Evolutionary conservation across 2,888 invertebrate genomes (phyloP), one percentile per base, ranked within the genome.

Genomic region (Drosophila meridionalis): DNA sequence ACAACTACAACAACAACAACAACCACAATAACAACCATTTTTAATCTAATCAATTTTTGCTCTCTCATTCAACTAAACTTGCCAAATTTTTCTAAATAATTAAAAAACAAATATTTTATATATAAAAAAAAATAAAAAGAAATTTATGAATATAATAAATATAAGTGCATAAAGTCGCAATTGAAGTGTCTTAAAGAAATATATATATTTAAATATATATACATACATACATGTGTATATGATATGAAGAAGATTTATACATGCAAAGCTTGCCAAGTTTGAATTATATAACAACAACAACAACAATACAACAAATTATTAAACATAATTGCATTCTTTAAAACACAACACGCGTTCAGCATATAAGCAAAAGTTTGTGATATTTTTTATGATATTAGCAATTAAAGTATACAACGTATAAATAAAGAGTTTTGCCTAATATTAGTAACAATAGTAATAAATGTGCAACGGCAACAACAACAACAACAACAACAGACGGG

Each of bases 351-450:
- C 77, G 78, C 55, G 60, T 72, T 68, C 67, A 72, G 61, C 69
- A 58, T 65, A 81, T 69, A 76, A 71, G 64, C 61, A 82, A 76
- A 80, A 79, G 73, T 78, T 90, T 84, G 89, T 90, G 90, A 91
- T 91, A 90, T 90, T 85, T 87, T 86, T 89, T 89, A 80, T 79
- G 79, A 90, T 89, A 90, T 81, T 87, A 89, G 87, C 73, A 86
- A 86, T 87, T 78, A 84, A 82, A 90, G 60, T 75, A 69, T 68
- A 76, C 60, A 76, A 73, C 38, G 59, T 14, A 47, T 42, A 64
- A 58, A 52, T 14, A 58, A 64, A 70, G 32, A 62, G 53, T 60
- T 60, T 55, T 52, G 34, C 28, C 42, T 43, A 57, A 59, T 59
- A 47, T 52, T 56, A 48, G 48, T 67, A 66, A 64, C 68, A 63